phyloP scores from a whole-genome alignment of 2,113 vertebrate species.

The Uropsilus gracilis region DNA sequence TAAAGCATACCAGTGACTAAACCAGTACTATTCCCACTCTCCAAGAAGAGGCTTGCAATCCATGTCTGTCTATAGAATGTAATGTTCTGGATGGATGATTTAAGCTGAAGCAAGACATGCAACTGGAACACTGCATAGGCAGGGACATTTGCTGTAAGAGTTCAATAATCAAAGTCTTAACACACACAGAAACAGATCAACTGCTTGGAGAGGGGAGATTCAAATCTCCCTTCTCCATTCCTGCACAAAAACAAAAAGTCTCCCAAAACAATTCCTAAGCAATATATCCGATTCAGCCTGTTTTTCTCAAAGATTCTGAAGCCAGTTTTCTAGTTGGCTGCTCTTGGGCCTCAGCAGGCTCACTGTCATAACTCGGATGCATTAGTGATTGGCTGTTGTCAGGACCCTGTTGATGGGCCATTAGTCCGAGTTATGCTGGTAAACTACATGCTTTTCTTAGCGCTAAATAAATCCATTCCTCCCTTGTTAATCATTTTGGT shows the following conservation, averaged over 20 bases:
- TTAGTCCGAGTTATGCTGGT: background rate
- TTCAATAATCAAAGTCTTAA: background rate
- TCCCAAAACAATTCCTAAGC: background rate
- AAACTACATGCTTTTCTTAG: constrained; percentile 39
- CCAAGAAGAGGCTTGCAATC: background rate
- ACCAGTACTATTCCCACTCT: background rate
- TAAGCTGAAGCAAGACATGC: background rate
- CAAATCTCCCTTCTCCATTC: too few species aligned
- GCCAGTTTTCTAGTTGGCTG: background rate
- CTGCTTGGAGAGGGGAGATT: background rate
- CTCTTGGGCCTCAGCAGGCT: background rate
- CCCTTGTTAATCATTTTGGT: constrained; percentile 44
- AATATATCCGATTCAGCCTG: background rate
- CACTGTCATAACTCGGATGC: background rate
- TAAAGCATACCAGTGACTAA: background rate
- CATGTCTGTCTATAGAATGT: background rate
- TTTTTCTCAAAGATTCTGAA: background rate
- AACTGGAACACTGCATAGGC: background rate
- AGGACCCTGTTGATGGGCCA: background rate
- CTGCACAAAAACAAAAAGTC: background rate
- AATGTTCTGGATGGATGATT: background rate
- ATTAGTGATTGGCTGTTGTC: background rate
- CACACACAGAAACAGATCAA: background rate
- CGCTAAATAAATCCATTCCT: background rate
- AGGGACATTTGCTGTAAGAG: background rate